Evolutionary conservation across 2,888 invertebrate species (phyloP).

Genomic region (Andrena chrysosceles): DNA sequence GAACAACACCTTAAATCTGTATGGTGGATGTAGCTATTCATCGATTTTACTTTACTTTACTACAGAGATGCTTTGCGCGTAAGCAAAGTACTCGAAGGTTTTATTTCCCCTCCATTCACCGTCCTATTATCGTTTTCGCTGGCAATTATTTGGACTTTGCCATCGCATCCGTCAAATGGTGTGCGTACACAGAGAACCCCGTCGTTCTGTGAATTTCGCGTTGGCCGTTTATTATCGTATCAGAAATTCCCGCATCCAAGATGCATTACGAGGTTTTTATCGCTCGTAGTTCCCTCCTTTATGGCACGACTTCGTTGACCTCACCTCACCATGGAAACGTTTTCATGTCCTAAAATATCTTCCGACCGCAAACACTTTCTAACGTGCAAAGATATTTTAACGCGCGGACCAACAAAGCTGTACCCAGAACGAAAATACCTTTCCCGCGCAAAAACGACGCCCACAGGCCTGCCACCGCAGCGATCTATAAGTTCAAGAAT

Average conservation of each 20-base stretch:
- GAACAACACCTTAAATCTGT: not conserved
- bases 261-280: constrained; percentile 57
- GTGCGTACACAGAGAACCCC: not conserved
- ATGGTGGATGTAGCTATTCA: not conserved
- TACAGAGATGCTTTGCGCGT: not conserved
- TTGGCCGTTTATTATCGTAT: constrained; percentile 47
- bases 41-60: not conserved
- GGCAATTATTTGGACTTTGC: constrained; percentile 18
- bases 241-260: constrained; percentile 30
- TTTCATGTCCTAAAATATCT: constrained; percentile 69
- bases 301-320: constrained; percentile 57
- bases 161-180: constrained; percentile 12
- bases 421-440: constrained; percentile 59
- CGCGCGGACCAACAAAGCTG: constrained; percentile 64
- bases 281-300: constrained; percentile 52
- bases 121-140: constrained; percentile 11
- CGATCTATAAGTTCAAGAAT: constrained; percentile 37
- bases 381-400: constrained; percentile 70
- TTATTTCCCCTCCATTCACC: not conserved
- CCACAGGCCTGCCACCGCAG: constrained; percentile 26
- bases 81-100: not conserved
- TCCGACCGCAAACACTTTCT: constrained; percentile 69
- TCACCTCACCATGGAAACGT: constrained; percentile 66
- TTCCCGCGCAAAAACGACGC: constrained; percentile 55
- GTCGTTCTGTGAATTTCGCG: constrained; percentile 29